Percentiles rank a stretch among this genome's conserved stretches.
phyloP scores from a whole-genome alignment of 2,888 invertebrate species.

The Sarcophaga variegata region DNA sequence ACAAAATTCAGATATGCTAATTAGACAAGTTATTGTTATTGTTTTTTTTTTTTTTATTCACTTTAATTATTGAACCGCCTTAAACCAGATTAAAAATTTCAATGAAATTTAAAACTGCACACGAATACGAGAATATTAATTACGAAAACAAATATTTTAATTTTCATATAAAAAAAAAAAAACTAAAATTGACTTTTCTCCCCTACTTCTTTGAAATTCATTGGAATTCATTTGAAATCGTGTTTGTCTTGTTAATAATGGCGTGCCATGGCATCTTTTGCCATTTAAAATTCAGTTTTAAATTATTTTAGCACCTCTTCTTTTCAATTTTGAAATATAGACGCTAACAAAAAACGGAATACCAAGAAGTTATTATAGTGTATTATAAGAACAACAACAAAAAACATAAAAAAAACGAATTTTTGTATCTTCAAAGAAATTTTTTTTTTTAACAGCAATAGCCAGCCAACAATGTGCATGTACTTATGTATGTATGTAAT shows the following conservation, averaged over 20 bases:
- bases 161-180: background rate
- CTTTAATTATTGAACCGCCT: no score
- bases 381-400: background rate
- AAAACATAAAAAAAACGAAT: background rate
- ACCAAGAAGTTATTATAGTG: slow-evolving; percentile 34
- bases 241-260: slow-evolving; percentile 13
- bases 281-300: slow-evolving; percentile 25
- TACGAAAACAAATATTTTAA: background rate
- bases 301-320: slow-evolving; percentile 26
- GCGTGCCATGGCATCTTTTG: slow-evolving; percentile 10
- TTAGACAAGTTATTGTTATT: no score
- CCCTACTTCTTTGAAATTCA: slow-evolving; percentile 4
- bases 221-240: background rate
- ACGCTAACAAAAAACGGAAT: slow-evolving; percentile 4
- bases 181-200: background rate
- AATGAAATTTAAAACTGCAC: no score
- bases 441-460: slow-evolving; percentile 30
- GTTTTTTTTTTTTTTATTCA: no score
- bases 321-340: background rate
- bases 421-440: slow-evolving; percentile 42
- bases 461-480: slow-evolving; percentile 2
- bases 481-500: background rate
- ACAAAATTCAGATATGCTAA: no score
- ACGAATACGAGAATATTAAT: background rate
- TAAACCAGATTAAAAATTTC: no score